phyloP scores from a whole-genome alignment of 2,113 vertebrate species.

The Hemiscyllium ocellatum region DNA sequence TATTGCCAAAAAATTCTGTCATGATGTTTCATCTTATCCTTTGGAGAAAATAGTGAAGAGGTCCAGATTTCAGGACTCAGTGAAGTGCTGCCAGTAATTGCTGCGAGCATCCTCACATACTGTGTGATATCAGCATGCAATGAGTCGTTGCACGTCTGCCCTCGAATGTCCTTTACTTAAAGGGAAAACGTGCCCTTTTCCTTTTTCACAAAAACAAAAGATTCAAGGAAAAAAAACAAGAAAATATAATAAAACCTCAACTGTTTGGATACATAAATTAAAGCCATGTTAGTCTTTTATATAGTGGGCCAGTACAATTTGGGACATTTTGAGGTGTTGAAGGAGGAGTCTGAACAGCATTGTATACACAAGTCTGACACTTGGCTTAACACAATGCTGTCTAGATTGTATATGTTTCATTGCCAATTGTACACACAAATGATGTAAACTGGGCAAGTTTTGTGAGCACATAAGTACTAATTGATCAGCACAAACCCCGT shows the following conservation, averaged over 20 bases:
- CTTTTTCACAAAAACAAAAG: not conserved
- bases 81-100: slow-evolving; percentile 32
- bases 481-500: not conserved
- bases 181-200: not conserved
- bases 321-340: not conserved
- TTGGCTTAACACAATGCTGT: not conserved
- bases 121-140: slow-evolving; percentile 5
- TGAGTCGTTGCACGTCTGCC: not conserved
- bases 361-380: not conserved
- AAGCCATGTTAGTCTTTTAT: not conserved
- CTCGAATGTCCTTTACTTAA: not conserved
- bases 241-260: not conserved
- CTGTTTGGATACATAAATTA: not conserved
- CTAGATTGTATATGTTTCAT: not conserved
- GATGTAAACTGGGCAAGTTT: slow-evolving; percentile 26
- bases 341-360: not conserved
- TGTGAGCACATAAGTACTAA: not conserved
- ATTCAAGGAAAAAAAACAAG: not conserved
- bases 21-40: slow-evolving; percentile 30
- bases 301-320: not conserved
- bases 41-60: slow-evolving; percentile 14
- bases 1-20: slow-evolving; percentile 27
- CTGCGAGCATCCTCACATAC: not conserved
- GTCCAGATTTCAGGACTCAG: slow-evolving; percentile 18
- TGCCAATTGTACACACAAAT: slow-evolving; percentile 1